Evolutionary conservation across 2,888 invertebrate species (phyloP).

Genomic region (Apocheima hispidaria): DNA sequence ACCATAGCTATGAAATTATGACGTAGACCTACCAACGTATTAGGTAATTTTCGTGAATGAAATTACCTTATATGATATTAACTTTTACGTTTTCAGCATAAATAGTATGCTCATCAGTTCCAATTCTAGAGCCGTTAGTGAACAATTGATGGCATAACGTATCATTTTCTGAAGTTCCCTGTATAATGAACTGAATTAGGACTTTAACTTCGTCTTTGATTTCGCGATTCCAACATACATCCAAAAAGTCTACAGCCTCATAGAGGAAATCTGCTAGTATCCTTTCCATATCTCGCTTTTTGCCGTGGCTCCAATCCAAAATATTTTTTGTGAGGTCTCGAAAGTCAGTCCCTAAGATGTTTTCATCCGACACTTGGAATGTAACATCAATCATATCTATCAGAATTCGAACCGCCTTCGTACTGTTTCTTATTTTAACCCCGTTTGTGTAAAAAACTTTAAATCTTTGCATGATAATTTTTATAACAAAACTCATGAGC

Average conservation of each 20-base stretch:
- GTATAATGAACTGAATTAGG: slow-evolving; percentile 52
- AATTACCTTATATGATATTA: neutral
- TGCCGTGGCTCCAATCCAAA: slow-evolving; percentile 41
- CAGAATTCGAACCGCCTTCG: slow-evolving; percentile 54
- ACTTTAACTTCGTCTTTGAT: slow-evolving; percentile 53
- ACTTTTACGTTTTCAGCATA: slow-evolving; percentile 12
- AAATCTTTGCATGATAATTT: slow-evolving; percentile 49
- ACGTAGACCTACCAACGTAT: too few relatives aligned
- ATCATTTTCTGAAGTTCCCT: slow-evolving; percentile 39
- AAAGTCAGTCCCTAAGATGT: slow-evolving; percentile 44
- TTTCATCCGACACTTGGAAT: slow-evolving; percentile 43
- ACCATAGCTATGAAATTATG: too few relatives aligned
- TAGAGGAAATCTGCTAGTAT: slow-evolving; percentile 44
- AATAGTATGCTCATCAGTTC: slow-evolving; percentile 37
- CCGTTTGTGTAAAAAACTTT: slow-evolving; percentile 42
- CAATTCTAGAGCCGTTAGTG: slow-evolving; percentile 53
- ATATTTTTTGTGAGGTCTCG: slow-evolving; percentile 45
- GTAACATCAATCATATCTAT: slow-evolving; percentile 61
- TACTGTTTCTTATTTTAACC: slow-evolving; percentile 36
- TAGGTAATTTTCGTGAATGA: too few relatives aligned
- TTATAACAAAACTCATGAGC: slow-evolving; percentile 38
- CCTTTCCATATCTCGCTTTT: slow-evolving; percentile 35
- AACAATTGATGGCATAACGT: slow-evolving; percentile 46
- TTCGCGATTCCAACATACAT: slow-evolving; percentile 40
- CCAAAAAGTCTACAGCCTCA: neutral